phyloP scores from a whole-genome alignment of 2,113 vertebrate species.

The Lophius piscatorius region DNA sequence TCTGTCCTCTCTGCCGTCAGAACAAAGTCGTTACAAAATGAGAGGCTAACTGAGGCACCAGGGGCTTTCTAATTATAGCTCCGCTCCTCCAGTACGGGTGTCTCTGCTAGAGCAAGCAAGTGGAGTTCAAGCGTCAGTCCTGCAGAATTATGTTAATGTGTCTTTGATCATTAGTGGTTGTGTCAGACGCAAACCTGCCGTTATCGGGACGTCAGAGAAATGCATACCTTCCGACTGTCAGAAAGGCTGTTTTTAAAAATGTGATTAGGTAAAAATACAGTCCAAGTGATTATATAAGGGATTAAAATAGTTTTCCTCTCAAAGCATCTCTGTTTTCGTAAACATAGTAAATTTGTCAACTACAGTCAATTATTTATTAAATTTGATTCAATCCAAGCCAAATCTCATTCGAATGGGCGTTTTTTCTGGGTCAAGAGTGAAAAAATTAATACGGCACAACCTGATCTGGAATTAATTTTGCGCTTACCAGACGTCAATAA shows the following conservation, averaged over 20 bases:
- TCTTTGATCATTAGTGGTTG: conserved; percentile 56
- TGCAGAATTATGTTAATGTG: conserved; percentile 54
- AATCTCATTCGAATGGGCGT: too few species aligned
- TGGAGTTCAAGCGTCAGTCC: conserved; percentile 52
- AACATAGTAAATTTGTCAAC: neutral
- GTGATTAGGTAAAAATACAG: conserved; percentile 25
- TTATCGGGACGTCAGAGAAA: conserved; percentile 15
- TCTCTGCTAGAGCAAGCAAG: conserved; percentile 24
- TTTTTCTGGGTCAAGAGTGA: too few species aligned
- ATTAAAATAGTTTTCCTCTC: conserved; percentile 7
- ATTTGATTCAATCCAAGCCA: too few species aligned
- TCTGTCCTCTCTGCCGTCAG: conserved; percentile 27
- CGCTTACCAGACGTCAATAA: too few species aligned
- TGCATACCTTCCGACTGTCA: conserved; percentile 14
- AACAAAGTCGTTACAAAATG: conserved; percentile 58
- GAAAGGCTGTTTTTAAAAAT: conserved; percentile 5
- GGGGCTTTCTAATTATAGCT: conserved; percentile 65
- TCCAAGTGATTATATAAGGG: conserved; percentile 1
- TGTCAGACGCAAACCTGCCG: conserved; percentile 31
- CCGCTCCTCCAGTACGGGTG: conserved; percentile 13
- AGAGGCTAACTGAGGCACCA: conserved; percentile 33
- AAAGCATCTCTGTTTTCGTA: neutral
- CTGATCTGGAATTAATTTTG: too few species aligned
- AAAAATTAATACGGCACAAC: too few species aligned
- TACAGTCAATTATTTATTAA: too few species aligned